These are phyloP conservation scores for Hypotaenidia philippensis DNA, from an alignment of 2,797 vertebrate species.

Conservation along the genomic window DNA sequence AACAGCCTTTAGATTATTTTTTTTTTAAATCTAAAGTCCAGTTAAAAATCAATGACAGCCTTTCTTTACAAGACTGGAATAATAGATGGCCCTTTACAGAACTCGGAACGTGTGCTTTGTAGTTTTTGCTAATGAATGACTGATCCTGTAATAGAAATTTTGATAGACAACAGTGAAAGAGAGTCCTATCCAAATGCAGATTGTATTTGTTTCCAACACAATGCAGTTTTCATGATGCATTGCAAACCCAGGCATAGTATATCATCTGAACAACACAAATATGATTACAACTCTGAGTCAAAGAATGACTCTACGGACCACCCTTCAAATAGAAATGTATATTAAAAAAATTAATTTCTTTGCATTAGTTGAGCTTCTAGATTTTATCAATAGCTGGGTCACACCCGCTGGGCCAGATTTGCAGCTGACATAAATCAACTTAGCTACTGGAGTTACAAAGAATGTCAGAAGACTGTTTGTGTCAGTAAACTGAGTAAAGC, in stretches of 20 bases:
- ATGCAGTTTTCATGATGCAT: not conserved
- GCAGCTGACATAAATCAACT: not conserved
- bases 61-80: not conserved
- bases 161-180: slow-evolving; percentile 38
- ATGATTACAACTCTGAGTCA: slow-evolving; percentile 28
- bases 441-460: not conserved
- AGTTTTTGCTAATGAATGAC: slow-evolving; percentile 58
- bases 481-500: not conserved
- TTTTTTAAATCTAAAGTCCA: not conserved
- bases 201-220: slow-evolving; percentile 50
- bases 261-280: slow-evolving; percentile 9
- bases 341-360: slow-evolving; percentile 36
- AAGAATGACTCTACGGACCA: slow-evolving; percentile 8
- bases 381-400: slow-evolving; percentile 16
- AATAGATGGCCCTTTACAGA: not conserved
- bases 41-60: not conserved
- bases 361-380: slow-evolving; percentile 11
- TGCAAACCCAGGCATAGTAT: not conserved
- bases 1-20: not conserved
- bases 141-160: slow-evolving; percentile 56
- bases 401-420: not conserved
- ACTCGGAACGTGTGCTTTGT: not conserved
- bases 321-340: slow-evolving; percentile 43
- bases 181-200: slow-evolving; percentile 18
- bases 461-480: not conserved